Base-by-base conservation (phyloP, 2,797 vertebrate species). In the Cyclopterus lumpus region DNA sequence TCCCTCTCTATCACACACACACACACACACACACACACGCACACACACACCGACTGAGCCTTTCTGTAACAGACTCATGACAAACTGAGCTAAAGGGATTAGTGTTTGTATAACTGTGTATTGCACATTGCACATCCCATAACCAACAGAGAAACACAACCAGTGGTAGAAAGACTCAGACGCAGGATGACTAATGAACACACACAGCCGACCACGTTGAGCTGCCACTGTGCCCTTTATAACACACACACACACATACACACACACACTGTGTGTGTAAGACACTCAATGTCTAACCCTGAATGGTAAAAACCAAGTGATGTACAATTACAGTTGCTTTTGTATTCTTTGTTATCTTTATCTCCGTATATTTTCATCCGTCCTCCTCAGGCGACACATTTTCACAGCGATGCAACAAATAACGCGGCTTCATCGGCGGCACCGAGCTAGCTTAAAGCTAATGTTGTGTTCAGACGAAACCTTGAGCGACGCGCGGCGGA, bases 41-140 rank as follows among this genome's bases (percentile, higher is more conserved):
- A 12, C 30, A 30, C 49, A 49, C 64, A 48, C 24, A n/a, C 14
- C 15, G 14, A 24, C 28, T 38, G 22, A 63, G 24, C 14, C 26
- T n/a, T 60, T 20, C 55, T 59, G 18, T 64, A 26, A 26, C 34
- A 55, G 20, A 11, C 57, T 34, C 7, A 65, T 51, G 67, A 44
- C 32, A 77, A 73, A 71, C 60, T 64, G 63, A 59, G 65, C 79
- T 58, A n/a, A 70, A 53, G 34, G 75, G 55, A 78, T 80, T 61
- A 67, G 36, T 51, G n/a, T 68, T 63, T 59, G 65, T 55, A 20
- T 30, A 44, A 57, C 38, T 54, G 38, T 77, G 58, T 55, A 26
- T 32, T n/a, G 26, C 26, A n/a, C 9, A 30, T 32, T 32, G 32
- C 49, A 8, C 28, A 2, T 55, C 44, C 38, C 55, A n/a, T 22